Base-by-base conservation (phyloP, 2,113 vertebrate species). In the Suricata suricatta region DNA sequence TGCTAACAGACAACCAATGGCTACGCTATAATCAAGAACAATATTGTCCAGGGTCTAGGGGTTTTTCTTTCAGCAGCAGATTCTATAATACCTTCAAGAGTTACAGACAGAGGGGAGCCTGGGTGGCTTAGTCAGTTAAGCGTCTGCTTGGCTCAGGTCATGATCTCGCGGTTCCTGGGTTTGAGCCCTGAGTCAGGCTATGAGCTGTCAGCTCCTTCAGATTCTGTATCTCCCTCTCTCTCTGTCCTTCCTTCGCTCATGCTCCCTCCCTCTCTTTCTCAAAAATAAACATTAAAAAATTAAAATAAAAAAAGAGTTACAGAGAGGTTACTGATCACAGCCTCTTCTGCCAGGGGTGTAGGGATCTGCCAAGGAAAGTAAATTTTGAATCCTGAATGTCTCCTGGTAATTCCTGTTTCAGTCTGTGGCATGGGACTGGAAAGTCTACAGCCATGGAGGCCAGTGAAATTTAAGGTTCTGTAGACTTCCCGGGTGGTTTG, bases 81-180 rank as follows among this genome's bases (percentile, higher is more conserved):
- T 83, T 89, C 41, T 95, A 29, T 29, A 66, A n/a, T 66, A 90
- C n/a, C 44, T 89, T 95, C 44, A 83, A 76, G 27, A 90, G 60
- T 76, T 76, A 71, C 21, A 23, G 57, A 60, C 21, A 60, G 57
- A 60, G 21, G 21, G 54, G 57, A 0, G 8, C 57, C 57, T 60
- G 21, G 57, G 57, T 23, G 57, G 21, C 57, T 60, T 8, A 60
- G 57, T 9, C 57, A 23, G 57, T 60, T 8, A 60, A 60, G 21
- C 15, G 7, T 60, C 57, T 17, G 57, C 21, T 21, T 57, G 54
- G 17, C 54, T 57, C 7, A 57, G 54, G 54, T 57, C 54, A 57
- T 57, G 54, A 19, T 57, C 54, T 57, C 15, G 17, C 19, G 6
- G 54, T 57, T 57, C 54, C 19, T 57, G 54, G 54, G 54, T 57